A percentile compares a stretch with the other conserved stretches of the same genome.
phyloP scores from a whole-genome alignment of 2,797 vertebrate genomes.

The Urocyon cinereoargenteus region DNA sequence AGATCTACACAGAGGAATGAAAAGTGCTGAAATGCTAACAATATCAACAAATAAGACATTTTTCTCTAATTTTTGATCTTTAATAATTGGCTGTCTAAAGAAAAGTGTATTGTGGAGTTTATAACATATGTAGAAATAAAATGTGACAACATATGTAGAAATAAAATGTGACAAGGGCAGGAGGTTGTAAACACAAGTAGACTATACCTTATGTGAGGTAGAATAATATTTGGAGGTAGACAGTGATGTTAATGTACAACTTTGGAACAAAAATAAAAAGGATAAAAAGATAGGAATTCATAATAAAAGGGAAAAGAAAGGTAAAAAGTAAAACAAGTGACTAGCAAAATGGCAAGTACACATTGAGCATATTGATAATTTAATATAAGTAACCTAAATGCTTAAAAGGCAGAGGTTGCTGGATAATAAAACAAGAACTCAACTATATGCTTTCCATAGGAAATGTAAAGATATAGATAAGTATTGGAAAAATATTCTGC shows the following conservation, averaged over 20 bases:
- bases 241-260: background rate
- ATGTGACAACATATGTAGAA: background rate
- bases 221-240: background rate
- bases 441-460: background rate
- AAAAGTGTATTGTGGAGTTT: background rate
- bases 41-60: background rate
- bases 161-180: background rate
- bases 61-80: background rate
- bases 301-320: background rate
- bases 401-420: background rate
- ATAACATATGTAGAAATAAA: background rate
- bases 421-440: background rate
- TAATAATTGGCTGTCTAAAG: background rate
- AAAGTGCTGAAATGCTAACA: background rate
- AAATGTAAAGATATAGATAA: background rate
- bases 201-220: background rate
- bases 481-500: background rate
- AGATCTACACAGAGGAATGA: background rate
- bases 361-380: background rate
- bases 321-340: background rate
- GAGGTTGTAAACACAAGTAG: background rate
- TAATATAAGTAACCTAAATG: background rate
- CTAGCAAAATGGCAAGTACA: background rate
- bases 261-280: too few relatives aligned
- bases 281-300: background rate